These are phyloP conservation scores for Pseudorectes ferrugineus DNA, from an alignment of 2,113 vertebrate genomes.

Conservation along the genomic window DNA sequence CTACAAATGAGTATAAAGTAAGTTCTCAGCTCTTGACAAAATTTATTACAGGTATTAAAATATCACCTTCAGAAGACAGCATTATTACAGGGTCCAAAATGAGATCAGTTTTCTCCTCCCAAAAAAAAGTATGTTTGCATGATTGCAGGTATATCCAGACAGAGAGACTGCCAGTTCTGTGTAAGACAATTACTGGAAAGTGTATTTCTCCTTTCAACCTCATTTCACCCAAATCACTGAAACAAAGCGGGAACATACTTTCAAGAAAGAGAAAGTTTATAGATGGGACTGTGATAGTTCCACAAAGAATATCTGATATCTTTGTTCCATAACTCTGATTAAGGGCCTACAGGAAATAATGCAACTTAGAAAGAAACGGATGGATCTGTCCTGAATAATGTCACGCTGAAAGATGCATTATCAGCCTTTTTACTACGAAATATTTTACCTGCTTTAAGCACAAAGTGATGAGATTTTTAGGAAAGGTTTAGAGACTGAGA, in stretches of 20 bases:
- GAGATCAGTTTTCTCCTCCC: background rate
- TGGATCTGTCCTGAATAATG: rapidly evolving
- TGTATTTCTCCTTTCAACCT: background rate
- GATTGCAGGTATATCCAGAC: background rate
- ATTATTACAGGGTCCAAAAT: background rate
- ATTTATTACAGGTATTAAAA: background rate
- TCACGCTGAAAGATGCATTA: background rate
- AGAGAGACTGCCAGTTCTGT: background rate
- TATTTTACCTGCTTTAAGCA: background rate
- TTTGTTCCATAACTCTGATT: background rate
- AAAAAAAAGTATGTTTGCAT: background rate
- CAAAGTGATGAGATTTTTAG: background rate
- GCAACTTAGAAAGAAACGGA: background rate
- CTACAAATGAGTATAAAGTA: background rate
- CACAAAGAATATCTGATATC: background rate
- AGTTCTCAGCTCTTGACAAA: background rate
- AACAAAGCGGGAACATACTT: background rate
- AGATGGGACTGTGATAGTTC: background rate
- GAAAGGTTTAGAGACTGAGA: background rate
- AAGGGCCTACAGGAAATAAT: background rate
- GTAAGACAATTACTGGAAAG: background rate
- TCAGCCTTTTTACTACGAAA: background rate
- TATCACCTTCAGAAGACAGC: background rate
- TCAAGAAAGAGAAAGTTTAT: background rate
- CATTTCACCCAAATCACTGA: background rate